A percentile compares a stretch with the other conserved stretches of the same genome.
Evolutionary conservation across 2,113 vertebrate genomes (phyloP).

Genomic region (Varanus salvator): DNA sequence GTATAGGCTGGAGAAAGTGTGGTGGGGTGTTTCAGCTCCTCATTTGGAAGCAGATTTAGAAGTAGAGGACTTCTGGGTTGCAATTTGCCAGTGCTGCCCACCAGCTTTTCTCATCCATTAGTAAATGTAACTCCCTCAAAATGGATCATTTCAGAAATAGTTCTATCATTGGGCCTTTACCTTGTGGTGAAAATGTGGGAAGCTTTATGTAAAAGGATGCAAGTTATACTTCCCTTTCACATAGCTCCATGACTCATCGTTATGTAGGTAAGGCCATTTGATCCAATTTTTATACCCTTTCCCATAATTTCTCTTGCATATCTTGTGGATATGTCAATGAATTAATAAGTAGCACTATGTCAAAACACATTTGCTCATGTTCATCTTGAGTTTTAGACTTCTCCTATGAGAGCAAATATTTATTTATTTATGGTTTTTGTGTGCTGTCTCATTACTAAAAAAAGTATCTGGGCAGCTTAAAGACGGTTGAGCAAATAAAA

Average conservation of each 20-base stretch:
- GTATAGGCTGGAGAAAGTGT: background rate
- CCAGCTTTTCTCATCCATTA: background rate
- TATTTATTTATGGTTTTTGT: no score
- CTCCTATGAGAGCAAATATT: background rate
- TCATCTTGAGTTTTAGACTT: background rate
- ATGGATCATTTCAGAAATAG: background rate
- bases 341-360: background rate
- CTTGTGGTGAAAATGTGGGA: background rate
- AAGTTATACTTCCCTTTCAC: background rate
- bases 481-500: background rate
- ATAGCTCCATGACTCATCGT: background rate
- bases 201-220: background rate
- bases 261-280: background rate
- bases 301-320: background rate
- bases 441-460: no score
- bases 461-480: no score
- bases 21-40: background rate
- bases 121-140: background rate
- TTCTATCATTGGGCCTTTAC: background rate
- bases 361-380: no score
- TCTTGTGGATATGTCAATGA: background rate
- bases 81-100: background rate
- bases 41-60: background rate
- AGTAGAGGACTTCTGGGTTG: background rate
- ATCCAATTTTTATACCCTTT: background rate